Evolutionary conservation across 2,888 invertebrate species (phyloP).

Genomic region (Coelinius sp.): DNA sequence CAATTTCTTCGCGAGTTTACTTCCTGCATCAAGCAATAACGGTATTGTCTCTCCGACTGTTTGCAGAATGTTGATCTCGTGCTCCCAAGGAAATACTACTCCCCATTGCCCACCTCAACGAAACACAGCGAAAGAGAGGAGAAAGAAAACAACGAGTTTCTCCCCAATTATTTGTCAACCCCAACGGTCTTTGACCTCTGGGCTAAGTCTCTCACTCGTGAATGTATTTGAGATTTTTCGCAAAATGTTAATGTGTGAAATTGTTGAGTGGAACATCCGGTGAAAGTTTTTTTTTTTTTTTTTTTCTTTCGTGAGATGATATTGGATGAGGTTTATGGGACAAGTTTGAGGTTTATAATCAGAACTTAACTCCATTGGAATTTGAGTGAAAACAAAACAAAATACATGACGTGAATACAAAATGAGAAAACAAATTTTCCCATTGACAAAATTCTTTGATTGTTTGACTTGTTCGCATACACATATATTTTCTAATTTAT

Average conservation of each 20-base stretch:
- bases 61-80: slow-evolving; percentile 15
- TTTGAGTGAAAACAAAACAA: background rate
- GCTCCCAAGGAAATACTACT: slow-evolving; percentile 10
- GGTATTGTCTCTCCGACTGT: background rate
- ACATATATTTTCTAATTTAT: background rate
- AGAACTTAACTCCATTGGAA: background rate
- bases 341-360: slow-evolving; percentile 3
- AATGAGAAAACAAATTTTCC: background rate
- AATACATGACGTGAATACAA: background rate
- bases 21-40: background rate
- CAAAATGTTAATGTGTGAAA: slow-evolving; percentile 5
- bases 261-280: slow-evolving; percentile 14
- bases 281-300: slow-evolving; percentile 12
- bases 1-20: background rate
- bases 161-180: slow-evolving; percentile 22
- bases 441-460: background rate
- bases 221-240: background rate
- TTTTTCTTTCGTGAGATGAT: background rate
- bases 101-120: background rate
- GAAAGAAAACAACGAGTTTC: slow-evolving; percentile 2
- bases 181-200: slow-evolving; percentile 13
- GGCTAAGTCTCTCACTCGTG: background rate
- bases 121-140: background rate
- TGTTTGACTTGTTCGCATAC: background rate
- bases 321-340: background rate